Percentiles rank a stretch among this genome's conserved stretches.
phyloP scores from a whole-genome alignment of 2,888 invertebrate species.

The Phaedon cochleariae region DNA sequence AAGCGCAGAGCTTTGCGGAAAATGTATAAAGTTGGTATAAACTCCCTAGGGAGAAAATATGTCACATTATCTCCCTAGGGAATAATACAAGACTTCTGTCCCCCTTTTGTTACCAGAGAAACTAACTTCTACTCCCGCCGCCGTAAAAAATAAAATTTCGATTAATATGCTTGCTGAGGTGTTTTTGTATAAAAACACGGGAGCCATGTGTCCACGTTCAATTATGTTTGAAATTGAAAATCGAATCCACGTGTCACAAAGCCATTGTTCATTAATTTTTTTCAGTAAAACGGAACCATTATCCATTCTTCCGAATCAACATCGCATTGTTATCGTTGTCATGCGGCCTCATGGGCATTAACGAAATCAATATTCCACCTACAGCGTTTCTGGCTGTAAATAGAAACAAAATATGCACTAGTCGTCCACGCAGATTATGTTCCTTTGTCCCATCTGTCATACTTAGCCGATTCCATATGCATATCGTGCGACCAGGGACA shows the following conservation, averaged over 20 bases:
- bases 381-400: constrained; percentile 1
- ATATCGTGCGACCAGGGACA: constrained; percentile 51
- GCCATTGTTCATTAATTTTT: neutral
- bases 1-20: too few species aligned
- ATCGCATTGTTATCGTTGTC: constrained; percentile 21
- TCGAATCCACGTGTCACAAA: neutral
- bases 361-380: constrained; percentile 18
- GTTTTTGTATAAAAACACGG: neutral
- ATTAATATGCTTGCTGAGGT: too few species aligned
- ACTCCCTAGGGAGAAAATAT: too few species aligned
- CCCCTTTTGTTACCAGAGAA: too few species aligned
- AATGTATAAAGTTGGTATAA: too few species aligned
- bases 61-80: too few species aligned
- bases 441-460: constrained; percentile 58
- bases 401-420: constrained; percentile 42
- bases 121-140: too few species aligned
- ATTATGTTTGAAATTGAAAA: neutral
- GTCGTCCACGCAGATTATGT: constrained; percentile 57
- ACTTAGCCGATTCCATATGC: constrained; percentile 55
- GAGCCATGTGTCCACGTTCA: neutral
- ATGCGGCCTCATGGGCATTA: constrained; percentile 20
- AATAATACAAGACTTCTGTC: too few species aligned
- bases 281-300: neutral
- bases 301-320: constrained; percentile 25
- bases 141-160: too few species aligned